A percentile compares a stretch with the other conserved stretches of the same genome.
Evolutionary conservation across 2,797 vertebrate species (phyloP).

Genomic region (Esox masquinongy): DNA sequence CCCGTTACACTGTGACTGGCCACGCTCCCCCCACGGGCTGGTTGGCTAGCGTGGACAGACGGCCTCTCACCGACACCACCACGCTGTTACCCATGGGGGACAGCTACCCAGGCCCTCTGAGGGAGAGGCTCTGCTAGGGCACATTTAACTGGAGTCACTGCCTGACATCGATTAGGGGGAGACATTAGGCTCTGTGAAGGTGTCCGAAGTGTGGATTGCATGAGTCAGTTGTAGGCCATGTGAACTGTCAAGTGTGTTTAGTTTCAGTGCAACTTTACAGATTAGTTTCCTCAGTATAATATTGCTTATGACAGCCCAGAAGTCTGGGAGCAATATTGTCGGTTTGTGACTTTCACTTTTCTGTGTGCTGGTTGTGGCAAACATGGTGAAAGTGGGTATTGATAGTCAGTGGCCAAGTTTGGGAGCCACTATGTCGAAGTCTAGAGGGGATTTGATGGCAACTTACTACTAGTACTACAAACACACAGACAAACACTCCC

Average conservation of each 20-base stretch:
- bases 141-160: constrained; percentile 11
- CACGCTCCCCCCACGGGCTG: not conserved
- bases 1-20: not conserved
- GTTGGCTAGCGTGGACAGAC: not conserved
- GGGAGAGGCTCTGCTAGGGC: not conserved
- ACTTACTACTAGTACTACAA: constrained; percentile 21
- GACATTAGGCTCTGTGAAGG: not conserved
- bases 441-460: constrained; percentile 33
- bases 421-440: constrained; percentile 33
- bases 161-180: not conserved
- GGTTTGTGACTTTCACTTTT: not conserved
- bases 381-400: constrained; percentile 46
- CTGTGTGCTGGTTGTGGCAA: constrained; percentile 5
- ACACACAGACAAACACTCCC: constrained; percentile 11
- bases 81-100: not conserved
- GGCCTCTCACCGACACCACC: not conserved
- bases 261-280: not conserved
- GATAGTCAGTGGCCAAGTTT: constrained; percentile 35
- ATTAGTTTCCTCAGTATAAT: not conserved
- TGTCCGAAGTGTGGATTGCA: not conserved
- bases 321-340: not conserved
- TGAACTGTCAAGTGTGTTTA: not conserved
- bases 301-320: too few species aligned
- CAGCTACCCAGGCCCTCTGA: not conserved
- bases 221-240: not conserved